Evolutionary conservation across 2,797 vertebrate genomes (phyloP).

Genomic region (Liasis olivaceus): DNA sequence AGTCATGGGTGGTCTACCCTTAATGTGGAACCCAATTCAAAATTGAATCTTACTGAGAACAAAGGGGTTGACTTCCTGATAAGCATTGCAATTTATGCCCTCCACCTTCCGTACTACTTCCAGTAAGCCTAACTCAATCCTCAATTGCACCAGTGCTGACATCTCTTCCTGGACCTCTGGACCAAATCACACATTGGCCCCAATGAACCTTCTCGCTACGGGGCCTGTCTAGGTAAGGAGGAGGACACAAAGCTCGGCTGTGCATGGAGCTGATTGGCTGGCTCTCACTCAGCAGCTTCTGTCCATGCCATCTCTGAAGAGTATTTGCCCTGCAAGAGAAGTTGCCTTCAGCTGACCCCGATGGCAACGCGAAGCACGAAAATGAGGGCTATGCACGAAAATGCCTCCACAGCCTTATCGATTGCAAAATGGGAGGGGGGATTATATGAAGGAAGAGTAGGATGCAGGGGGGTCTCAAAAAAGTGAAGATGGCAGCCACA

Average conservation of each 20-base stretch:
- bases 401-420: background rate
- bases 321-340: too few relatives aligned
- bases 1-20: background rate
- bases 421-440: background rate
- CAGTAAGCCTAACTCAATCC: background rate
- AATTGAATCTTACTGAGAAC: background rate
- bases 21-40: background rate
- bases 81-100: background rate
- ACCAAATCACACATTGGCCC: background rate
- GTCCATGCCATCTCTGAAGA: too few relatives aligned
- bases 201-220: too few relatives aligned
- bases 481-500: too few relatives aligned
- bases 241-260: background rate
- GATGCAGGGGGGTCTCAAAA: too few relatives aligned
- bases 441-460: background rate
- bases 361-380: too few relatives aligned
- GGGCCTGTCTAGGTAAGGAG: too few relatives aligned
- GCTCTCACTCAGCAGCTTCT: too few relatives aligned
- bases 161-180: background rate
- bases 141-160: background rate
- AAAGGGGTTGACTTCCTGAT: background rate
- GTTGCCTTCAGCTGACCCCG: too few relatives aligned
- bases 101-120: background rate
- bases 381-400: too few relatives aligned
- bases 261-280: background rate